Evolutionary conservation across 2,113 vertebrate genomes (phyloP).

Genomic region (Rhipidura dahli): DNA sequence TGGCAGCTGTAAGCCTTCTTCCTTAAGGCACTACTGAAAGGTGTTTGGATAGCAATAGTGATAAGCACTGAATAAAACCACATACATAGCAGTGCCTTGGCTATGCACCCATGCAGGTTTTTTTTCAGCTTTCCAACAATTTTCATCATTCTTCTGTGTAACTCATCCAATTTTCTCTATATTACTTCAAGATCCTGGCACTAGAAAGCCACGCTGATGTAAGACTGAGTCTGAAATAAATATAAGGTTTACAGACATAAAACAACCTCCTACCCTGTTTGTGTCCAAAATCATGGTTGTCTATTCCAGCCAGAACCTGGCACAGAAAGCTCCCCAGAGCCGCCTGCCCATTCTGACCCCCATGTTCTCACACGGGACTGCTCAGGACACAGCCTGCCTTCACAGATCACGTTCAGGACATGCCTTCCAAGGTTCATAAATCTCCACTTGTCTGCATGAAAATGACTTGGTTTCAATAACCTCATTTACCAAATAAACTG

Average conservation of each 20-base stretch:
- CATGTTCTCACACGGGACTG: not conserved
- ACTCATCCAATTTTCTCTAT: not conserved
- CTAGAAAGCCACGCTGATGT: not conserved
- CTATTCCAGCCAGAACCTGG: not conserved
- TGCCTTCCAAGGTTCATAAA: not conserved
- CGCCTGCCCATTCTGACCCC: not conserved
- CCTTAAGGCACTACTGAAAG: not conserved
- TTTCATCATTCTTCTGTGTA: not conserved
- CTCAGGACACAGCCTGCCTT: not conserved
- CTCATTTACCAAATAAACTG: not conserved
- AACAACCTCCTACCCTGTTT: not conserved
- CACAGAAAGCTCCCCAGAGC: not conserved
- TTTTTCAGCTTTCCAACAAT: not conserved
- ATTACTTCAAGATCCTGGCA: not conserved
- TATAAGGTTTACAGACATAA: not conserved
- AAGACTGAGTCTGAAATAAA: not conserved
- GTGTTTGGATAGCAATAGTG: not conserved
- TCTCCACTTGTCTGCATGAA: not conserved
- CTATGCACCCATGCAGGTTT: not conserved
- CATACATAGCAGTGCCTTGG: not conserved
- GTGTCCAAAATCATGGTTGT: not conserved
- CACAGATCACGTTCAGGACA: not conserved
- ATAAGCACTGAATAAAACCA: not conserved
- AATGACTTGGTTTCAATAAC: not conserved
- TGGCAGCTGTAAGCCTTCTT: not conserved